These are phyloP conservation scores for Marisa cornuarietis DNA, from an alignment of 1,140 invertebrate genomes.

Conservation along the genomic window DNA sequence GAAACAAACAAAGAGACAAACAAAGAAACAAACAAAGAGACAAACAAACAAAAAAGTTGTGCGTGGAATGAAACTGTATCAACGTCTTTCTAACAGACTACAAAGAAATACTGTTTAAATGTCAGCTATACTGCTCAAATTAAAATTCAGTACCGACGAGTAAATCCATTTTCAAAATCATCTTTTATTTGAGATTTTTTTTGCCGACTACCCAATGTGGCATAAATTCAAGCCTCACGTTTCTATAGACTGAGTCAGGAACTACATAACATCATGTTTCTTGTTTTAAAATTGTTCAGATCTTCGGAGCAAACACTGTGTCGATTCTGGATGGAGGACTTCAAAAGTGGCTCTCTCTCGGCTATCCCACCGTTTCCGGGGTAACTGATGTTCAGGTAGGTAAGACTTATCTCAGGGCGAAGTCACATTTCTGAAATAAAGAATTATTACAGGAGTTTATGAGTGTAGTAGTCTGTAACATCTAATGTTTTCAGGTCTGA, in stretches of 20 bases:
- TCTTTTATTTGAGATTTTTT: not conserved
- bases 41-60: not conserved
- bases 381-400: slow-evolving; percentile 7
- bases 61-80: not conserved
- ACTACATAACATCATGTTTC: not conserved
- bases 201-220: not conserved
- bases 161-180: not conserved
- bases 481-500: too few relatives aligned
- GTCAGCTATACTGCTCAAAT: too few relatives aligned
- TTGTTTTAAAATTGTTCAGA: slow-evolving; percentile 17
- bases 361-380: not conserved
- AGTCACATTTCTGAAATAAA: too few relatives aligned
- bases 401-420: too few relatives aligned
- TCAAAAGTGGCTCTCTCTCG: slow-evolving; percentile 35
- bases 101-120: too few relatives aligned
- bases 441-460: too few relatives aligned
- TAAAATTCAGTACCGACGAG: too few relatives aligned
- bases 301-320: slow-evolving; percentile 41
- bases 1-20: too few relatives aligned
- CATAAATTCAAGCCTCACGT: not conserved
- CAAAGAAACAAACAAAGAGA: too few relatives aligned
- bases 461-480: too few relatives aligned
- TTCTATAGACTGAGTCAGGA: not conserved
- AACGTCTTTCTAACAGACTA: not conserved
- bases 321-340: slow-evolving; percentile 48